Base-by-base conservation (phyloP, 53 echinoderm and acorn worm genomes). In the Stichopus horrens region DNA sequence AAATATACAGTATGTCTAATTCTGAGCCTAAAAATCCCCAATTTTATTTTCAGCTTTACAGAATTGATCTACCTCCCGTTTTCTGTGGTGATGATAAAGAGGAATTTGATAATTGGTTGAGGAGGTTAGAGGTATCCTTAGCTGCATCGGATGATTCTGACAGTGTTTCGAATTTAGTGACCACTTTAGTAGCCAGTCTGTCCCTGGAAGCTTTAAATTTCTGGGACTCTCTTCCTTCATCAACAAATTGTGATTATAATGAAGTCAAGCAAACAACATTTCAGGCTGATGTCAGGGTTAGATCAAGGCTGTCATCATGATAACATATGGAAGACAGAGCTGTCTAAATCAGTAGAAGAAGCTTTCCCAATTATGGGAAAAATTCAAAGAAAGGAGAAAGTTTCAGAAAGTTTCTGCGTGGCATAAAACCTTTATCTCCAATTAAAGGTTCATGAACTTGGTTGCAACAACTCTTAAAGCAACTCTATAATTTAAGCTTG, bases 171-270 rank as follows among this genome's bases (percentile, higher is more conserved):
- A 76, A 76, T n/a, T 76, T 76, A 23, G 76, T 23, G 9, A 23
- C 76, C 9, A 76, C 22, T 23, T 76, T 76, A 76, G 20, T 0
- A 23, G 21, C 23, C 23, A 76, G 76, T 20, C 76, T 76, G 76
- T 76, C 76, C 6, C 53, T n/a, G 0, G 23, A 53, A 76, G 76
- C 76, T 23, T 19, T 76, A 1, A 76, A 76, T 76, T 76, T 76
- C 76, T 76, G 76, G 76, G 76, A 76, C 22, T 76, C 76, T 76
- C 76, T 76, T 23, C 76, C 76, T 76, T 76, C 23, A 76, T 53
- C 76, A 21, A 76, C 76, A 76, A 14, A 76, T 8, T 76, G 5
- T 76, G 76, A 76, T 76, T 76, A 76, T 7, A 23, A 9, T 8
- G 76, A 19, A 21, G 9, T 73, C 73, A 73, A 73, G 21, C 1